Base-by-base conservation (phyloP, 1,140 invertebrate species). In the Ips nitidus region DNA sequence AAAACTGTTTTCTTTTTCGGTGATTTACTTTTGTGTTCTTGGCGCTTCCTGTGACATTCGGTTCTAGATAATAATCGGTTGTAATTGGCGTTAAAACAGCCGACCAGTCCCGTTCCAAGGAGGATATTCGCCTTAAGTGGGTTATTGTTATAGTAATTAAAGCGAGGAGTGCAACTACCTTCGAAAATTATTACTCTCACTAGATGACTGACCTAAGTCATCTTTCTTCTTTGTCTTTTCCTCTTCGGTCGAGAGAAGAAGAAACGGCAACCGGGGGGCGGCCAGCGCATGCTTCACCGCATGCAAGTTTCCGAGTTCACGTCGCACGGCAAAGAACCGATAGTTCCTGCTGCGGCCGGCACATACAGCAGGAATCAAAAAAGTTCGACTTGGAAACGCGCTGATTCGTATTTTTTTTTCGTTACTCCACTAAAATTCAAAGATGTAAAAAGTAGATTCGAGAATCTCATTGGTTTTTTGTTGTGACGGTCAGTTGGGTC, bases 271-370 rank as follows among this genome's bases (percentile, higher is more conserved):
- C 52, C 55, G 64, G 52, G 22, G 41, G 52, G 41, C 36, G 4
- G 41, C 4, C 38, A 52, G 68, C 68, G 68, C 68, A 70, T 70
- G 68, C 68, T 70, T 70, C 60, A 64, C 52, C 68, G 61, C 68
- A 8, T 55, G 52, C 68, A 58, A 70, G 68, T 63, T 50, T 70
- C 68, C 41, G 67, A 55, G 68, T 70, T 70, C 68, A 70, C 52
- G 39, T 41, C 52, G 61, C 57, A 43, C 57, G 58, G 50, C 66
- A 42, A 58, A 63, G 52, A 69, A 61, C 45, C 41, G 41, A 4
- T 53, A 57, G 47, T 47, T 61, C 59, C 66, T 64, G 50, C 68
- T 60, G 58, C 53, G 52, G 53, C 39, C 36, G 66, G 8, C 22
- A 50, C 36, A 41, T 56, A 66, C 40, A 39, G 63, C 63, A 66